Conservation (phyloP, 1,140 invertebrate genomes). For the Manduca sexta region DNA sequence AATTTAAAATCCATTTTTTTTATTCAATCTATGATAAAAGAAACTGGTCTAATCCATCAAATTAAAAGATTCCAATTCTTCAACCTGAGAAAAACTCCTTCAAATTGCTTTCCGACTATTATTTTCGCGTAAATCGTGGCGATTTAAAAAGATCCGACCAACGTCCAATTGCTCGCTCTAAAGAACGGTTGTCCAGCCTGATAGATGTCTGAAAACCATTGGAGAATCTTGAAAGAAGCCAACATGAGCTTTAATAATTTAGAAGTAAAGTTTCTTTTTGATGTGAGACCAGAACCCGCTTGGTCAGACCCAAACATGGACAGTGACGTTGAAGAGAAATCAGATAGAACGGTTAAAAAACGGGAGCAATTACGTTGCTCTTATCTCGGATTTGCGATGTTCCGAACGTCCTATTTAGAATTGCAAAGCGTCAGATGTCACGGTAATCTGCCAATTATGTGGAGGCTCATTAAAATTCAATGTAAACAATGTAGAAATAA, state of each 20-base stretch:
- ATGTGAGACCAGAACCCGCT: constrained; percentile 9
- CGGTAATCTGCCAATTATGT: constrained; percentile 56
- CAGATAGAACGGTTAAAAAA: constrained; percentile 63
- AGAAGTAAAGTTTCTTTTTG: constrained; percentile 17
- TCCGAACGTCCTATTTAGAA: constrained; percentile 26
- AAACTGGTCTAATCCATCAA: too few relatives aligned
- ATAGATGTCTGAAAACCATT: constrained; percentile 51
- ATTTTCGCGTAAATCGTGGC: constrained; percentile 54
- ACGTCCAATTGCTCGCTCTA: constrained; percentile 57
- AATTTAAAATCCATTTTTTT: too few relatives aligned
- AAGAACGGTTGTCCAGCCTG: constrained; percentile 62
- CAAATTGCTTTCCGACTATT: constrained; percentile 37
- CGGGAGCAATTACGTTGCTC: constrained; percentile 56
- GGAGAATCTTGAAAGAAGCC: constrained; percentile 1
- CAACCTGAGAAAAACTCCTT: background rate
- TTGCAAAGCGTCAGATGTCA: constrained; percentile 47
- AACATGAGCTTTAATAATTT: constrained; percentile 11
- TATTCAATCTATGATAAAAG: too few relatives aligned
- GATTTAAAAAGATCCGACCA: constrained; percentile 56
- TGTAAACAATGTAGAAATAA: constrained; percentile 1
- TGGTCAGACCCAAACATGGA: constrained; percentile 22
- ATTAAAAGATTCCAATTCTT: background rate
- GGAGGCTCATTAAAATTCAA: constrained; percentile 33
- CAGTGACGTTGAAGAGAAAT: constrained; percentile 45
- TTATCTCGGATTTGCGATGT: constrained; percentile 38